A percentile compares a stretch with the other conserved stretches of the same genome.
Evolutionary conservation across 2,113 vertebrate species (phyloP).

Genomic region (Paracyprichromis sp.): DNA sequence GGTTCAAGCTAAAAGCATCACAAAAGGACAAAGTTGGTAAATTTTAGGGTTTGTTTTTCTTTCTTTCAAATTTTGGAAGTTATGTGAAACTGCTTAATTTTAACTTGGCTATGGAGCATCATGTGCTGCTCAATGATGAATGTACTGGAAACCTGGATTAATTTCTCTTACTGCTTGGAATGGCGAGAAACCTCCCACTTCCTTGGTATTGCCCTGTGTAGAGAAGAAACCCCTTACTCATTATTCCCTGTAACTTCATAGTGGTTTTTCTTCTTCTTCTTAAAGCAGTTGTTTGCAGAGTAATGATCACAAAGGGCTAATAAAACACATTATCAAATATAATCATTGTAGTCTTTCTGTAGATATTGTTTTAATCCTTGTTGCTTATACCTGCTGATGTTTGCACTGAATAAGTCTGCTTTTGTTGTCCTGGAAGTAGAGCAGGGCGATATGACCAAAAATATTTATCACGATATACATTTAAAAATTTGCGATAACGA

Average conservation of each 20-base stretch:
- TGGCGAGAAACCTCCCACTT: not conserved
- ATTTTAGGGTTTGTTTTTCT: fast-evolving
- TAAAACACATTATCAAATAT: not conserved
- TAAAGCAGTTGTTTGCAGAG: not conserved
- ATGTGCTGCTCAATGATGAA: not conserved
- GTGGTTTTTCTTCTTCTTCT: not conserved
- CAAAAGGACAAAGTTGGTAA: not conserved
- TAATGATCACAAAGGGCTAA: not conserved
- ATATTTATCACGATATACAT: no score
- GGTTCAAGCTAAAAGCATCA: not conserved
- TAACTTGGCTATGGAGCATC: fast-evolving
- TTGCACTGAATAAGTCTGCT: not conserved
- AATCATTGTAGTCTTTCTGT: not conserved
- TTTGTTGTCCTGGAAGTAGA: not conserved
- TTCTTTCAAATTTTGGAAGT: not conserved
- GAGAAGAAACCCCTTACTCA: not conserved
- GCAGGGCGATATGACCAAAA: no score
- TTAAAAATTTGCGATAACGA: no score
- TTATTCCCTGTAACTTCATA: not conserved
- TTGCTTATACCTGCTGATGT: not conserved
- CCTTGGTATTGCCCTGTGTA: not conserved
- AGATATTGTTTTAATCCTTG: not conserved
- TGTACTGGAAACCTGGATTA: not conserved
- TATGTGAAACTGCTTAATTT: not conserved
- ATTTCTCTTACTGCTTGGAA: not conserved